phyloP scores from a whole-genome alignment of 2,113 vertebrate genomes.

The Serilophus lunatus region DNA sequence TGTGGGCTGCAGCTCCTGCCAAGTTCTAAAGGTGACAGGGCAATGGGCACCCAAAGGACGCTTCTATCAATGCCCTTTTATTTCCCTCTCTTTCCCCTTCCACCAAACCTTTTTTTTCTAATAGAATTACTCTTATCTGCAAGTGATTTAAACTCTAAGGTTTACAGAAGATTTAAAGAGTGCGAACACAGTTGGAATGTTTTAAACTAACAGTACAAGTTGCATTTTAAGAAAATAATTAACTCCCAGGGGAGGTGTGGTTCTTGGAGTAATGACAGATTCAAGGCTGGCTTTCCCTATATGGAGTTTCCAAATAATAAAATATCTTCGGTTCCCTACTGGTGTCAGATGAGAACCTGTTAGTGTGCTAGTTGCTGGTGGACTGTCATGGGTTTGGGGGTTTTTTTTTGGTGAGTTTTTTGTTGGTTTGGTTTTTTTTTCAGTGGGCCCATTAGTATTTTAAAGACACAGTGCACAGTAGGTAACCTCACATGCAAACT shows the following conservation, averaged over 20 bases:
- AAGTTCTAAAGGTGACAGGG: conserved; percentile 44
- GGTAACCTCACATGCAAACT: conserved; percentile 10
- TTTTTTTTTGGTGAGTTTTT: not conserved
- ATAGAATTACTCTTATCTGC: conserved; percentile 84
- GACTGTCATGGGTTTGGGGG: conserved; percentile 66
- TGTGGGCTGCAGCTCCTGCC: conserved; percentile 44
- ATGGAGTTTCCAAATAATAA: conserved; percentile 91
- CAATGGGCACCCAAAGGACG: conserved; percentile 60
- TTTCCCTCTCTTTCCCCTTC: conserved; percentile 50
- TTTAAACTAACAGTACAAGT: conserved; percentile 86
- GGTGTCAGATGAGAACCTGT: conserved; percentile 90
- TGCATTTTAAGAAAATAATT: conserved; percentile 90
- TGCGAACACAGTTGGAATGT: conserved; percentile 90
- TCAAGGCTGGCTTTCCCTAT: conserved; percentile 81
- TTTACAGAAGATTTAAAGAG: conserved; percentile 90
- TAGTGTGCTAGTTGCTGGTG: conserved; percentile 82
- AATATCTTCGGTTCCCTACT: conserved; percentile 83
- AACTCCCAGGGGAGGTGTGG: conserved; percentile 86
- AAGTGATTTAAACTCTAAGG: conserved; percentile 83
- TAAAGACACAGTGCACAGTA: conserved; percentile 67
- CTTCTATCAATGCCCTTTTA: conserved; percentile 67
- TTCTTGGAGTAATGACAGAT: conserved; percentile 82
- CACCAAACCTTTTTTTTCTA: conserved; percentile 67
- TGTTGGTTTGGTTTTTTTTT: not conserved
- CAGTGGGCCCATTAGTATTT: conserved; percentile 68